Conservation (phyloP, 1,140 invertebrate species). For the Asobara japonica region DNA sequence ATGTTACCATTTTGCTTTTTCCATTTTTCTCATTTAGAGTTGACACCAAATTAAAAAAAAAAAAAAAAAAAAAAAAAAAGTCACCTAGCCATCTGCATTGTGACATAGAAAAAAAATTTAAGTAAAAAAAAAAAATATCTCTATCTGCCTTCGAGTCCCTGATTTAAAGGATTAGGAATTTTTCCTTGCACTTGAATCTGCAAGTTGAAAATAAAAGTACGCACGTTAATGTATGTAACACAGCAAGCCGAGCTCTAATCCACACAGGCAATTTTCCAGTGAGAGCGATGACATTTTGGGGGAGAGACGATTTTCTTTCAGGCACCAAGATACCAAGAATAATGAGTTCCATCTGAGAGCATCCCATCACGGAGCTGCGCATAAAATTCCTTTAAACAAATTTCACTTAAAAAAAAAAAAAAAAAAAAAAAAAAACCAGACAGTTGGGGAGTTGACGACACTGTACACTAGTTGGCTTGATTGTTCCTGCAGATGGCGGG, state of each 20-base stretch:
- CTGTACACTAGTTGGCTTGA: constrained; percentile 63
- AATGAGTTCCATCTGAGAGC: neutral
- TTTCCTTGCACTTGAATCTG: too few species aligned
- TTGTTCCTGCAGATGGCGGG: constrained; percentile 68
- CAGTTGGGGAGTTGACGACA: constrained; percentile 47
- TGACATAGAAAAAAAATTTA: too few species aligned
- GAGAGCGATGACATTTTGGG: neutral
- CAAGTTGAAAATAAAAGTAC: neutral
- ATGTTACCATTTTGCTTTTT: too few species aligned
- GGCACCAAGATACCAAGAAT: neutral
- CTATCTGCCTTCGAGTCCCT: too few species aligned
- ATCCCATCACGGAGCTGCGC: neutral
- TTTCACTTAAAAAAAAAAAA: constrained; percentile 1
- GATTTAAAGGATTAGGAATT: too few species aligned
- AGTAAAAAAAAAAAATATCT: too few species aligned
- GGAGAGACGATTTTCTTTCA: neutral
- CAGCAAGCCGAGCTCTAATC: neutral
- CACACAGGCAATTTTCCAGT: neutral
- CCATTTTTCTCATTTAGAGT: too few species aligned
- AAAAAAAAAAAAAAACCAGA: constrained; percentile 1
- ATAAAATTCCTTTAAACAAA: neutral
- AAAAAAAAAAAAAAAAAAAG: neutral
- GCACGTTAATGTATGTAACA: neutral
- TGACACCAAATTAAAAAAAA: too few species aligned
- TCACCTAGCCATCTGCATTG: neutral